Percentiles rank a stretch among this genome's conserved stretches.
phyloP scores from a whole-genome alignment of 2,888 invertebrate genomes.

The Falcaria lacertinaria region DNA sequence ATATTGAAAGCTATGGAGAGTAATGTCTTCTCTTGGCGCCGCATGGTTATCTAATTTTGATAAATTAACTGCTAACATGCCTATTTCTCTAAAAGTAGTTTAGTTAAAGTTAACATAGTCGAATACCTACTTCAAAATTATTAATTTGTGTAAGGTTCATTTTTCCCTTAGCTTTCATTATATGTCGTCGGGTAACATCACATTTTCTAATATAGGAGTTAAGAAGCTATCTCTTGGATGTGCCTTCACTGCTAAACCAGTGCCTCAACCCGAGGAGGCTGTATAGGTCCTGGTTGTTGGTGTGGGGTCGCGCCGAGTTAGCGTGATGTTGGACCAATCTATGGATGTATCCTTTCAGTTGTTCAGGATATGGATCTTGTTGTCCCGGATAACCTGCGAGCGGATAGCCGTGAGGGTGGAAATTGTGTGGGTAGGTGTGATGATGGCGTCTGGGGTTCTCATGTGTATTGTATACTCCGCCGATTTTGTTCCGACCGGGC shows the following conservation, averaged over 20 bases:
- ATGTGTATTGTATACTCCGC: slow-evolving; percentile 63
- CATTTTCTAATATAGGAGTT: slow-evolving; percentile 51
- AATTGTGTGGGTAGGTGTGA: slow-evolving; percentile 64
- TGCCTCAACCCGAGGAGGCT: slow-evolving; percentile 68
- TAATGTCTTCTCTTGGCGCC: slow-evolving; percentile 7
- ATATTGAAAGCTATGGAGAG: slow-evolving; percentile 72
- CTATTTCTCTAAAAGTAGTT: neutral
- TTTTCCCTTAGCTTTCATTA: slow-evolving; percentile 72
- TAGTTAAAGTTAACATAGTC: neutral
- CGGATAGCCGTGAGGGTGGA: slow-evolving; percentile 51
- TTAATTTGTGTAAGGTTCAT: slow-evolving; percentile 13
- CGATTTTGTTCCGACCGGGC: slow-evolving; percentile 57
- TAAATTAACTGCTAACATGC: neutral
- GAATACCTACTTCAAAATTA: neutral
- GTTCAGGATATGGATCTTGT: slow-evolving; percentile 46
- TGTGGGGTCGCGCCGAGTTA: slow-evolving; percentile 45
- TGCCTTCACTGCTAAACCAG: slow-evolving; percentile 72
- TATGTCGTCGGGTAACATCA: slow-evolving; percentile 78
- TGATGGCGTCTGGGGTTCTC: slow-evolving; percentile 70
- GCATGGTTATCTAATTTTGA: neutral
- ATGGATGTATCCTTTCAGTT: slow-evolving; percentile 50
- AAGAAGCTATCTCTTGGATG: slow-evolving; percentile 69
- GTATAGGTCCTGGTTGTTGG: slow-evolving; percentile 64
- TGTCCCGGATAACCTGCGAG: slow-evolving; percentile 37
- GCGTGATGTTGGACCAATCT: slow-evolving; percentile 45